Base-by-base conservation (phyloP, 1,140 invertebrate species). In the Medauroidea extradentata region DNA sequence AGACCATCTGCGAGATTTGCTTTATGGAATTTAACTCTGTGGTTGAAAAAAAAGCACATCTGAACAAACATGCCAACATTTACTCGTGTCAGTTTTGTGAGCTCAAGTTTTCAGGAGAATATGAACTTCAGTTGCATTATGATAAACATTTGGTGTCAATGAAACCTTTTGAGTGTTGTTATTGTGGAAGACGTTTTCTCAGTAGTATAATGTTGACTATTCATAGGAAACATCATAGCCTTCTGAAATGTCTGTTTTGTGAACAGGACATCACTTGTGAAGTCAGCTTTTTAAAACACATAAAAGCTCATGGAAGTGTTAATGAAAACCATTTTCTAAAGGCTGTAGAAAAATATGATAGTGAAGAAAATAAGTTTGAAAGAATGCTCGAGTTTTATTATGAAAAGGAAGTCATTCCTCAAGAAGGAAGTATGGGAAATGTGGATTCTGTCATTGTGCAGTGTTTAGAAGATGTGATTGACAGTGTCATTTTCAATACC, bases 41-140 rank as follows among this genome's bases (percentile, higher is more conserved):
- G 13, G 53, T 41, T 18, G 57, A 59, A 53, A 34, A 59, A 39
- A 59, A 59, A 23, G 49, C 50, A 18, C 57, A 59, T 59, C 49
- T 48, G 29, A 21, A 41, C n/a, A 59, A 53, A 53, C 57, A 59
- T 42, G 50, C 48, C 34, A 41, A 59, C n/a, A 43, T 29, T 4
- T 43, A 43, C 18, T 18, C 39, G 1, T 59, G 50, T 41, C 57
- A 53, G 11, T 14, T 54, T 2, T 59, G 57, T 42, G 21, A 3
- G 18, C 27, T 18, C 1, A 52, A 46, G 18, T 59, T 59, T 59
- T 19, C 49, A 42, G 52, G 49, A 44, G 50, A 38, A 16, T 53
- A 59, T 14, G 27, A 43, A 13, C 23, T 24, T 13, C 50, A 59
- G 41, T 16, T 18, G 21, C 57, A 59, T 24, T 29, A 42, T 23